Base-by-base conservation (phyloP, 2,797 vertebrate genomes). In the Acestrorhynchus altus region DNA sequence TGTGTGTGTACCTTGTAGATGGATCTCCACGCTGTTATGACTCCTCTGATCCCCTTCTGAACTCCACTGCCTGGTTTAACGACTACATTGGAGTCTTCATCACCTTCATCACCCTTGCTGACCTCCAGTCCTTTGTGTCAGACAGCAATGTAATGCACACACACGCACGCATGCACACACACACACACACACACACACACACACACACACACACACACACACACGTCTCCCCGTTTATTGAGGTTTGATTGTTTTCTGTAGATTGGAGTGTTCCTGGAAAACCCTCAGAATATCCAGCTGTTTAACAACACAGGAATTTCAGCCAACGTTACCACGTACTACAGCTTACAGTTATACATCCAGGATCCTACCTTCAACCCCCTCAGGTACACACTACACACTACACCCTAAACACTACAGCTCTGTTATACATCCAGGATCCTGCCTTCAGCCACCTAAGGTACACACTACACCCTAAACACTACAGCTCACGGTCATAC, bases 11-110 rank as follows among this genome's bases (percentile, higher is more conserved):
- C 56, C 49, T 11, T 39, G 18, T 35, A 92, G 91, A 72, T 16
- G 82, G 84, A 72, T 76, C 57, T 65, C 73, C 76, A 16, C 89
- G 81, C 63, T 93, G 92, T 47, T 92, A 86, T 66, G 74, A 85
- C 46, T 42, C 87, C 66, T 85, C 26, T 16, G 79, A 91, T 70
- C 61, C 85, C 74, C 76, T 83, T 39, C 79, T 91, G 0, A 92
- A 91, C 74, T 90, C 91, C 15, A 89, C 86, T 0, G 76, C 88
- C 66, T 93, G 92, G 92, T 90, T 92, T 81, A 83, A 68, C 72
- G 83, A 79, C 66, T 71, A 90, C 71, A 86, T 92, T 0, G 87
- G 90, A 24, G 46, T 0, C 57, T 93, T 92, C 85, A 80, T 92
- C 79, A 81, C 39, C 20, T 90, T 86, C 35, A 60, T 90, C 72